A percentile compares a stretch with the other conserved stretches of the same genome.
phyloP scores from a whole-genome alignment of 2,888 invertebrate genomes.

The Isoperla grammatica region DNA sequence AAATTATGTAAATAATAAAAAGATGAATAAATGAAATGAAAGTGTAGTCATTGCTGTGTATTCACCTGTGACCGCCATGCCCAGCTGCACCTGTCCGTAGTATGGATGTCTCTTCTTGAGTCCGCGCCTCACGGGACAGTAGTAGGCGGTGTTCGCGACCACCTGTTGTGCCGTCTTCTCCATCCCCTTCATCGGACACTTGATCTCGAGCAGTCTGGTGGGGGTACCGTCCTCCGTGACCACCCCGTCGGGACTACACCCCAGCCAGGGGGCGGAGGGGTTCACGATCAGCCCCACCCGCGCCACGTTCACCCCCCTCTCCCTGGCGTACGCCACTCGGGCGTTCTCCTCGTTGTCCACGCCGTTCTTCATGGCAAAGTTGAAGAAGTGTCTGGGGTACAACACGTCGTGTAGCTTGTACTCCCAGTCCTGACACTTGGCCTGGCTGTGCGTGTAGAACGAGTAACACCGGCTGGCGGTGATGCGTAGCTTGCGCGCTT shows the following conservation, averaged over 20 bases:
- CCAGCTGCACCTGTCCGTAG: background rate
- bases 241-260: background rate
- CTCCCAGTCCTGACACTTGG: background rate
- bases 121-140: background rate
- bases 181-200: conserved; percentile 3
- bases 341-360: background rate
- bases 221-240: background rate
- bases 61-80: background rate
- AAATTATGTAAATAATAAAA: too few relatives aligned
- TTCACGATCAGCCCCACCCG: background rate
- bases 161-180: background rate
- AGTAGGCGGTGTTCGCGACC: background rate
- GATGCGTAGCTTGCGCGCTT: background rate
- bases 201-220: background rate
- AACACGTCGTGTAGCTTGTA: background rate
- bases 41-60: too few relatives aligned
- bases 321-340: background rate
- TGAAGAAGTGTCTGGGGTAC: background rate
- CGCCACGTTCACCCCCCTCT: background rate
- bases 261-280: background rate
- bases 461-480: background rate
- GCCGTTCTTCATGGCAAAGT: background rate
- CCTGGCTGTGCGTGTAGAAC: background rate
- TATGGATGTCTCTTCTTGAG: background rate
- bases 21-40: too few relatives aligned